These are phyloP conservation scores for Lordiphosa stackelbergi DNA, from an alignment of 1,140 invertebrate species.

Conservation along the genomic window DNA sequence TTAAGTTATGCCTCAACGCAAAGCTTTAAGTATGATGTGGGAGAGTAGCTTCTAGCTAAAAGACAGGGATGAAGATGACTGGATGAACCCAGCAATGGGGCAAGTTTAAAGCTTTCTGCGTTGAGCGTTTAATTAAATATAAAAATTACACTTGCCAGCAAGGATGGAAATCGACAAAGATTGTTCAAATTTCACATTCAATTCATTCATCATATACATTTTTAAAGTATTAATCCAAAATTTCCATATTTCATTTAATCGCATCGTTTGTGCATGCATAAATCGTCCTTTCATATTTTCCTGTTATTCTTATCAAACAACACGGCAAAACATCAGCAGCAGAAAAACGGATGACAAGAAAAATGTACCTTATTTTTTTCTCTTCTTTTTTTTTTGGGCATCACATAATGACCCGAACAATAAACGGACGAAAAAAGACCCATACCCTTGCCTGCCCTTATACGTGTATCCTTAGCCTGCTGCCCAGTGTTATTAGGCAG, in stretches of 20 bases:
- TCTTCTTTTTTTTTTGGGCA: neutral
- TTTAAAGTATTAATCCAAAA: too few relatives aligned
- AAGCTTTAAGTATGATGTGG: neutral
- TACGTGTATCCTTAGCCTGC: constrained; percentile 1
- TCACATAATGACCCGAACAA: constrained; percentile 23
- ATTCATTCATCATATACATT: too few relatives aligned
- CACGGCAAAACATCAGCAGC: constrained; percentile 1
- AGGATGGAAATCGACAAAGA: neutral
- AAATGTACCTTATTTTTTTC: constrained; percentile 5
- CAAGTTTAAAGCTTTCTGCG: constrained; percentile 45
- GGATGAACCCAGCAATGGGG: constrained; percentile 59
- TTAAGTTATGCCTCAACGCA: constrained; percentile 27
- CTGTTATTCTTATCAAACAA: constrained; percentile 8
- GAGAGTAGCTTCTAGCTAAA: neutral
- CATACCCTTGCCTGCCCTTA: neutral
- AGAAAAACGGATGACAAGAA: constrained; percentile 8
- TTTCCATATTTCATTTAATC: too few relatives aligned
- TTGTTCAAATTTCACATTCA: too few relatives aligned
- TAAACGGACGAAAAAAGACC: constrained; percentile 4
- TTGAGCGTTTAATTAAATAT: constrained; percentile 58
- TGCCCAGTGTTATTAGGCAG: constrained; percentile 24
- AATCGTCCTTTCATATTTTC: constrained; percentile 9
- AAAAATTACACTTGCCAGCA: constrained; percentile 38
- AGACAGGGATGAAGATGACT: neutral
- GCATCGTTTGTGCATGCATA: neutral